These are phyloP conservation scores for Temnothorax unifasciatus DNA, from an alignment of 2,888 invertebrate species.

Conservation along the genomic window DNA sequence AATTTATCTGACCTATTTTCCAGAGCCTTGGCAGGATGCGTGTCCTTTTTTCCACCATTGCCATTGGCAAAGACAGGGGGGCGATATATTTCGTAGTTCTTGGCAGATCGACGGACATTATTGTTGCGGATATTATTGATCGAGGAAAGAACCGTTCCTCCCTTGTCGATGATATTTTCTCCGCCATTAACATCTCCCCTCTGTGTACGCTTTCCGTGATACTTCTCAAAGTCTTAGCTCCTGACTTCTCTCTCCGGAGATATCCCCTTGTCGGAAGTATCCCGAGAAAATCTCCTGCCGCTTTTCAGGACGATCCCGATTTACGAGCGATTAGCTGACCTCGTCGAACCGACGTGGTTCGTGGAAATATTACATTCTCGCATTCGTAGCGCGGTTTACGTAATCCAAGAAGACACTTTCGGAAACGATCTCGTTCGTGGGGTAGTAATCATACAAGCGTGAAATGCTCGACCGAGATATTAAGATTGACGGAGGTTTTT, in stretches of 20 bases:
- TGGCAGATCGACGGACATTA: constrained; percentile 68
- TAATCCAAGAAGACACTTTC: neutral
- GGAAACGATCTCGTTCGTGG: neutral
- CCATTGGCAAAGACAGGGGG: constrained; percentile 69
- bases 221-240: constrained; percentile 4
- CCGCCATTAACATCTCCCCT: constrained; percentile 28
- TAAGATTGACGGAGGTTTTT: neutral
- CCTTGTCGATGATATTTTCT: constrained; percentile 67
- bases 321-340: constrained; percentile 60
- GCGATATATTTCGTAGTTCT: constrained; percentile 54
- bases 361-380: neutral
- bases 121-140: constrained; percentile 75
- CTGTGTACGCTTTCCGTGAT: constrained; percentile 7
- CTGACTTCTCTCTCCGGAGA: constrained; percentile 27
- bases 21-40: neutral
- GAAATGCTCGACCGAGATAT: neutral
- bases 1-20: constrained; percentile 20
- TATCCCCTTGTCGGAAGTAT: constrained; percentile 23
- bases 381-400: neutral
- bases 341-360: constrained; percentile 33
- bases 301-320: constrained; percentile 52
- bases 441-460: neutral
- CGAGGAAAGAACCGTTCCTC: constrained; percentile 50
- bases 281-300: constrained; percentile 51
- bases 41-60: constrained; percentile 54